Evolutionary conservation across 2,888 invertebrate genomes (phyloP).

Genomic region (Panzeria rudis): DNA sequence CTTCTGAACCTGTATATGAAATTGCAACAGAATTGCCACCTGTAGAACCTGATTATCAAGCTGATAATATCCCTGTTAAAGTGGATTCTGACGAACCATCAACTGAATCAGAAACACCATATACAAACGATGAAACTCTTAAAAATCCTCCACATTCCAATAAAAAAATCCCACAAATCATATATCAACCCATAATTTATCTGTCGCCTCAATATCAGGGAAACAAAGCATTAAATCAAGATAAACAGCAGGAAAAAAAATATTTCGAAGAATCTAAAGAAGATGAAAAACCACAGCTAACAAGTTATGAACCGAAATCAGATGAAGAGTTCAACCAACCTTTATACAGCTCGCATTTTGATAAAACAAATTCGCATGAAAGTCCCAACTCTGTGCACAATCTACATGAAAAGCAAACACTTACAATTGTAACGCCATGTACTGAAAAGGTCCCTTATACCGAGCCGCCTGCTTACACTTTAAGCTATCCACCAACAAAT

Average conservation of each 20-base stretch:
- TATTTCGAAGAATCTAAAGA: slow-evolving; percentile 1
- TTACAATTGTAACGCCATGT: not conserved
- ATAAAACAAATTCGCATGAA: not conserved
- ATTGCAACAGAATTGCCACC: slow-evolving; percentile 8
- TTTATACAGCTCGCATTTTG: not conserved
- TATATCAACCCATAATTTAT: slow-evolving; percentile 80
- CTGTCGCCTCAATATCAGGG: slow-evolving; percentile 70
- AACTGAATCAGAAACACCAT: not conserved
- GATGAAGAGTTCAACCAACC: slow-evolving; percentile 1
- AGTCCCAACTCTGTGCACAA: not conserved
- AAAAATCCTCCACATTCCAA: not conserved
- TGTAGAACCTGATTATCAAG: not conserved
- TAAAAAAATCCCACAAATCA: slow-evolving; percentile 74
- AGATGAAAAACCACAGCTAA: not conserved
- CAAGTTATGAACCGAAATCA: slow-evolving; percentile 10
- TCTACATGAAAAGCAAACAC: not conserved
- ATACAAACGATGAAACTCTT: slow-evolving; percentile 16
- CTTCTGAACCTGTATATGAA: slow-evolving; percentile 16
- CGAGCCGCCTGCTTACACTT: not conserved
- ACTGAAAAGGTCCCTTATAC: not conserved
- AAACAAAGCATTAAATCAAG: slow-evolving; percentile 27
- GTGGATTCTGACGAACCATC: slow-evolving; percentile 2
- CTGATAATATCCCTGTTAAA: slow-evolving; percentile 1
- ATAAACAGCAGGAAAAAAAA: slow-evolving; percentile 28
- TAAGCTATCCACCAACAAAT: not conserved